These are phyloP conservation scores for Calliopum simillimum DNA, from an alignment of 2,888 invertebrate species.

Conservation along the genomic window DNA sequence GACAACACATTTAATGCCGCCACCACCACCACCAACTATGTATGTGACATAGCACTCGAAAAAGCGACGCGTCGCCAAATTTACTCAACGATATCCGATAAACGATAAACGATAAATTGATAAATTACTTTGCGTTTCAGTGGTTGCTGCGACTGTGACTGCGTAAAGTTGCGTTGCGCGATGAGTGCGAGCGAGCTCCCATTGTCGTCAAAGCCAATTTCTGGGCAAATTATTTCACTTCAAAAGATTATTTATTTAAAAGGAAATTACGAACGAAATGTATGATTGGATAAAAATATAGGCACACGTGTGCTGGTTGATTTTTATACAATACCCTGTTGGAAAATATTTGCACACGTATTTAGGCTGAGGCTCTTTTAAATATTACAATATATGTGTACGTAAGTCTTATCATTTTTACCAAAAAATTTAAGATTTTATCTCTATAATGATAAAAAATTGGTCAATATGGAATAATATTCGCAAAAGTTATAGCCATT, in stretches of 20 bases:
- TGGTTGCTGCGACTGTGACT: no score
- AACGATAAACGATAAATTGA: constrained; percentile 5
- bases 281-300: background rate
- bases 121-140: background rate
- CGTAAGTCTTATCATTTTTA: no score
- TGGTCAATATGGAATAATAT: no score
- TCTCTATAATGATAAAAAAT: no score
- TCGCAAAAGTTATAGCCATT: no score
- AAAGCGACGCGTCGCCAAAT: background rate
- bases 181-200: no score
- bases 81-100: constrained; percentile 10
- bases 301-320: no score
- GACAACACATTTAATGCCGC: background rate
- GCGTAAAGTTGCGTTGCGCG: background rate
- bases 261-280: background rate
- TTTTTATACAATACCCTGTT: no score
- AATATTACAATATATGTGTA: no score
- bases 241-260: background rate
- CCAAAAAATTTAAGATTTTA: no score
- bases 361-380: no score
- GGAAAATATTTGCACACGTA: no score
- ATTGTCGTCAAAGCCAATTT: background rate
- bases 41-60: background rate
- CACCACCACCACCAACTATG: background rate
- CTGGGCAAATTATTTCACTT: background rate